phyloP scores from a whole-genome alignment of 1,140 invertebrate genomes.

The Eubasilissa regina region DNA sequence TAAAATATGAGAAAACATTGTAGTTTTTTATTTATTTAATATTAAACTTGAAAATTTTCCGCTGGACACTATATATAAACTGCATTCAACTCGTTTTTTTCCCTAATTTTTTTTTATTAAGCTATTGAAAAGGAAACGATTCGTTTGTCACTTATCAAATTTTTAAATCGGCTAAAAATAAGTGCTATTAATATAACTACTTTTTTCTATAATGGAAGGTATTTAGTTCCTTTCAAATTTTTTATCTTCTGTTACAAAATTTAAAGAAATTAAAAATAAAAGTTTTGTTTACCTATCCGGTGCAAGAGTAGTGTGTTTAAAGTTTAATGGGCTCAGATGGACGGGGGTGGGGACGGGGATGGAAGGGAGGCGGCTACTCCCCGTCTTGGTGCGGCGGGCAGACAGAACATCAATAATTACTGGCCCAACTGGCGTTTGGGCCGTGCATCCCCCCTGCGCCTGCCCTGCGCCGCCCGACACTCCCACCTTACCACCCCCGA shows the following conservation, averaged over 20 bases:
- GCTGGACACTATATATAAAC: too few species aligned
- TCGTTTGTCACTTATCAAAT: too few species aligned
- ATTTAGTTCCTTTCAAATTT: too few species aligned
- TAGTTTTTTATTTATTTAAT: too few species aligned
- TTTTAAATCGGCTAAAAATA: too few species aligned
- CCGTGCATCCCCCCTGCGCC: slow-evolving; percentile 36
- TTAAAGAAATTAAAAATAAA: neutral
- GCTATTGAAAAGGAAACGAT: too few species aligned
- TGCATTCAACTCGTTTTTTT: too few species aligned
- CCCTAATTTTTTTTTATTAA: too few species aligned
- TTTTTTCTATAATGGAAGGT: too few species aligned
- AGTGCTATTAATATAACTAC: too few species aligned
- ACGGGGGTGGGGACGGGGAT: slow-evolving; percentile 29
- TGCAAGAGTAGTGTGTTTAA: slow-evolving; percentile 25
- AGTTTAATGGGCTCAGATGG: slow-evolving; percentile 32
- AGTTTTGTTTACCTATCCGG: slow-evolving; percentile 15
- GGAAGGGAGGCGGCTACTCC: slow-evolving; percentile 30
- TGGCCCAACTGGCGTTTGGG: slow-evolving; percentile 56
- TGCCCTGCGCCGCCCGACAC: neutral
- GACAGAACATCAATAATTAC: slow-evolving; percentile 61
- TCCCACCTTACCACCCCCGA: neutral
- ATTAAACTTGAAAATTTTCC: too few species aligned
- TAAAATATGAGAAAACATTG: too few species aligned
- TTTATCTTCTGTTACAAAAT: neutral
- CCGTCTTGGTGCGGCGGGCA: slow-evolving; percentile 54